Percentiles rank a stretch among this genome's conserved stretches.
Evolutionary conservation across 1,140 invertebrate species (phyloP).

Genomic region (Asobara japonica): DNA sequence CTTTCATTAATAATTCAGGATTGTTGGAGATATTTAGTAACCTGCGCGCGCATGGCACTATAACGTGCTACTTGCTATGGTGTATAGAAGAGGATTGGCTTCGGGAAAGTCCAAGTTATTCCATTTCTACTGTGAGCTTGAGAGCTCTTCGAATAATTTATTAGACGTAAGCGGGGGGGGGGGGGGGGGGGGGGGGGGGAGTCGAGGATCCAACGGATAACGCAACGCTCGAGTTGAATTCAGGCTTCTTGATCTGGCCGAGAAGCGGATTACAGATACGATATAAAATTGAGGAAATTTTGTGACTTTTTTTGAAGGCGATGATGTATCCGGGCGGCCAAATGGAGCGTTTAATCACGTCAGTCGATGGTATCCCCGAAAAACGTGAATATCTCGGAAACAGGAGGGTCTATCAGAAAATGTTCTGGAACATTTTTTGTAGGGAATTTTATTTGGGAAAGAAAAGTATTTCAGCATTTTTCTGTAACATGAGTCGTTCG

Average conservation of each 20-base stretch:
- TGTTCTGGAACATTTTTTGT: background rate
- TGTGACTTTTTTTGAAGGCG: background rate
- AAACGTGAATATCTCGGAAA: background rate
- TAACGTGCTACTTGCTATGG: background rate
- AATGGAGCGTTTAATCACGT: background rate
- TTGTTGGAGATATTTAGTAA: no score
- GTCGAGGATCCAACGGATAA: slow-evolving; percentile 13
- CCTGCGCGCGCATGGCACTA: background rate
- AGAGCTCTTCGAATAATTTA: slow-evolving; percentile 35
- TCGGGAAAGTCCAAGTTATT: slow-evolving; percentile 33
- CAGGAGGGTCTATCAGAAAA: background rate
- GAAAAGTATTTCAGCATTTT: no score
- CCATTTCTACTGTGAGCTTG: slow-evolving; percentile 26
- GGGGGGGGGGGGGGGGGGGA: background rate
- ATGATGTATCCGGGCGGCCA: no score
- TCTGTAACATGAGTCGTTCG: no score
- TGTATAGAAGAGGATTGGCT: background rate
- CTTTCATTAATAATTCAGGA: no score
- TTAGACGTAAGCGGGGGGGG: slow-evolving; percentile 25
- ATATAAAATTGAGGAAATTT: slow-evolving; percentile 8
- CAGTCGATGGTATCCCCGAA: background rate
- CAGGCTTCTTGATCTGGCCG: slow-evolving; percentile 14
- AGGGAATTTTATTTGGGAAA: background rate
- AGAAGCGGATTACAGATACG: slow-evolving; percentile 16
- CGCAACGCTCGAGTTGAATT: slow-evolving; percentile 7